Conservation (phyloP, 2,888 invertebrate species). For the Sympetrum striolatum region DNA sequence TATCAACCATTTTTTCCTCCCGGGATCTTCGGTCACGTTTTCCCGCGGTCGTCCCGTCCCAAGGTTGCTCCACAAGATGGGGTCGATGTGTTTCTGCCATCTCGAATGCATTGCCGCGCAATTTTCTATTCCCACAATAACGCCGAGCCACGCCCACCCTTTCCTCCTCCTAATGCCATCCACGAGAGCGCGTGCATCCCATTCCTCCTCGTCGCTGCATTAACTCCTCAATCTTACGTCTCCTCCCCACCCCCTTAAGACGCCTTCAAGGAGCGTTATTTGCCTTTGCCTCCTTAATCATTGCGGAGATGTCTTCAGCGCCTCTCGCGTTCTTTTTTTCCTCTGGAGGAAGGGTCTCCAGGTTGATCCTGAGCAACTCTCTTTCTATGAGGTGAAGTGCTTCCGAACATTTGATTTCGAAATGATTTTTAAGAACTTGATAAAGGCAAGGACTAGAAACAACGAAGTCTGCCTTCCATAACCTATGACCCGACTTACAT, state of each 20-base stretch:
- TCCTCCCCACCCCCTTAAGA: background rate
- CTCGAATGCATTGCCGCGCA: background rate
- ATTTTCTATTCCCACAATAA: background rate
- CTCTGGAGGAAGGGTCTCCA: background rate
- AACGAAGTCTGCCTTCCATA: background rate
- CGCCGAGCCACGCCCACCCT: background rate
- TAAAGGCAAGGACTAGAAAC: background rate
- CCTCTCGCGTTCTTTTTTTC: background rate
- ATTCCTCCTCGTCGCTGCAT: background rate
- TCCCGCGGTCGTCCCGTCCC: background rate
- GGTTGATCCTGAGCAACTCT: background rate
- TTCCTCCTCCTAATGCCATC: background rate
- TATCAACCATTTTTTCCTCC: background rate
- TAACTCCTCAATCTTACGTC: background rate
- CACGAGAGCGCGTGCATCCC: background rate
- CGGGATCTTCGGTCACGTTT: background rate
- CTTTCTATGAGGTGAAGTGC: background rate
- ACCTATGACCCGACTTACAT: background rate
- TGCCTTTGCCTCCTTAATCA: background rate
- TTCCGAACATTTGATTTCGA: background rate
- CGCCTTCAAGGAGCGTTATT: background rate
- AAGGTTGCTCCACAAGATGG: background rate
- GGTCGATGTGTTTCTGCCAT: background rate
- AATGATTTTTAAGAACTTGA: background rate
- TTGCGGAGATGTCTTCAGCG: background rate